These are phyloP conservation scores for Podabrus alpinus DNA, from an alignment of 2,888 invertebrate species.

Conservation along the genomic window DNA sequence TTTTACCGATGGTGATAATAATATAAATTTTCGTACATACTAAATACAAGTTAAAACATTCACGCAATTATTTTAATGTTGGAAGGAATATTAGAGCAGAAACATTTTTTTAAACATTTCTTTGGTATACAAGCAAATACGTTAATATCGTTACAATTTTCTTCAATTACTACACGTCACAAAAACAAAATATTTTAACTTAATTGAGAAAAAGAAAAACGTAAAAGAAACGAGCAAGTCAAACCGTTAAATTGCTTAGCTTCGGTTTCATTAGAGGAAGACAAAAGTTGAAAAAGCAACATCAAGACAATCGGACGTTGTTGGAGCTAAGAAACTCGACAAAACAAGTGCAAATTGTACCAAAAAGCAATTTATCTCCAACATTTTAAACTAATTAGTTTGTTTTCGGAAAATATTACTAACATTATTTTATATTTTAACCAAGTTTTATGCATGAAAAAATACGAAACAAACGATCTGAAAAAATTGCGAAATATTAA, in stretches of 20 bases:
- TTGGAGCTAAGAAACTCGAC: constrained; percentile 9
- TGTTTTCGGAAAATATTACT: not conserved
- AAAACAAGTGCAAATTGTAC: constrained; percentile 20
- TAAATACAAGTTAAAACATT: not conserved
- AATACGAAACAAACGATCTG: not conserved
- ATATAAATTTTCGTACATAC: not conserved
- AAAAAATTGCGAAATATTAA: not conserved
- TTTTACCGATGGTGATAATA: not conserved
- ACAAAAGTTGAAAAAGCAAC: constrained; percentile 20
- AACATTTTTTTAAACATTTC: not conserved
- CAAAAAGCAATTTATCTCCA: constrained; percentile 19
- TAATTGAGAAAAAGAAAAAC: constrained; percentile 24
- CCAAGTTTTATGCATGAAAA: not conserved
- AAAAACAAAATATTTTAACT: constrained; percentile 27
- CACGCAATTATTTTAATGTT: not conserved
- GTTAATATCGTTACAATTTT: constrained; percentile 19
- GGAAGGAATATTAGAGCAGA: not conserved
- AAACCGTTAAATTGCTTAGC: constrained; percentile 25
- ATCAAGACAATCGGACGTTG: constrained; percentile 15
- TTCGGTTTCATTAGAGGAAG: constrained; percentile 24
- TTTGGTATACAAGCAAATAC: not conserved
- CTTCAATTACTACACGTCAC: constrained; percentile 22
- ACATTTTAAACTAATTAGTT: constrained; percentile 5
- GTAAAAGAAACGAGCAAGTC: constrained; percentile 16
- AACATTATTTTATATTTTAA: not conserved